Conservation (phyloP, 2,113 vertebrate species). For the Gnathonemus echidnorhynchus region DNA sequence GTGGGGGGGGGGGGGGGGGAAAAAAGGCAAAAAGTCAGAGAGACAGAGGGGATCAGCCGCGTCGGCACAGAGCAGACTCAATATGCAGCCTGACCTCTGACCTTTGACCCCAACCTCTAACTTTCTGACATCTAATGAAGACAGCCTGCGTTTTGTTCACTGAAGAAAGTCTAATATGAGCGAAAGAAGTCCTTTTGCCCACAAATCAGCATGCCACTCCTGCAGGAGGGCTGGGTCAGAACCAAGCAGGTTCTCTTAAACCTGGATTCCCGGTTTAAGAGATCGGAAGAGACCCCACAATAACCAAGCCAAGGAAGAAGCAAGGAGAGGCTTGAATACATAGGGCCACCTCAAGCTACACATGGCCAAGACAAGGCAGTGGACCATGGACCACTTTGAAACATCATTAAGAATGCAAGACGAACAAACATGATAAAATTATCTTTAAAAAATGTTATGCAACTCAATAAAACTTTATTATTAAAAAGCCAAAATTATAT, state of each 20-base stretch:
- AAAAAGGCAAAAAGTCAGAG: not conserved
- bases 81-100: not conserved
- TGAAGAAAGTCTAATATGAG: not conserved
- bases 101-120: not conserved
- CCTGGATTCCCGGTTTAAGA: not conserved
- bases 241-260: not conserved
- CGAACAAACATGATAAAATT: not conserved
- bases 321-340: not conserved
- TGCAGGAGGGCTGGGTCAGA: not conserved
- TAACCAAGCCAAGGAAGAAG: not conserved
- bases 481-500: not conserved
- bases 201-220: not conserved
- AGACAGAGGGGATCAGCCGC: not conserved
- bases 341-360: not conserved
- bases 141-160: not conserved
- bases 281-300: not conserved
- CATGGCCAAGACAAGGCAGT: not conserved
- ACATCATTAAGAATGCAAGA: not conserved
- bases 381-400: not conserved
- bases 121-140: not conserved
- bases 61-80: not conserved
- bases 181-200: not conserved
- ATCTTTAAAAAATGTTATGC: not conserved
- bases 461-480: not conserved
- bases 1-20: not conserved